A percentile compares a stretch with the other conserved stretches of the same genome.
These are phyloP conservation scores for Cryptocephalus primarius DNA, from an alignment of 2,888 invertebrate species.

Conservation along the genomic window DNA sequence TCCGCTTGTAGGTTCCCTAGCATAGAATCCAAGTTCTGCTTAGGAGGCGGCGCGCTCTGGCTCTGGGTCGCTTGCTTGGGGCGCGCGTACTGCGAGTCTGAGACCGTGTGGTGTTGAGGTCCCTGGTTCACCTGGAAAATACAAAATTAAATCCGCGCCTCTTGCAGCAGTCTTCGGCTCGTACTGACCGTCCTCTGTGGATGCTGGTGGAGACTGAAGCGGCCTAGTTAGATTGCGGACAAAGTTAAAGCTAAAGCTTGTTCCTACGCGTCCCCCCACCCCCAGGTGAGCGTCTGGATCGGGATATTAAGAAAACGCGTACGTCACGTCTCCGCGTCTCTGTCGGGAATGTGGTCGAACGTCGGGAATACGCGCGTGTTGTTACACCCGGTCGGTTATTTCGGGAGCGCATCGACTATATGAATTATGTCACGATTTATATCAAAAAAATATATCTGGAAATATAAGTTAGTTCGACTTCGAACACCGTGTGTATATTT, in stretches of 20 bases:
- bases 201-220: slow-evolving; percentile 15
- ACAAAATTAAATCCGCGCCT: slow-evolving; percentile 1
- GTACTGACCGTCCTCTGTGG: slow-evolving; percentile 12
- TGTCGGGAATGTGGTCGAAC: slow-evolving; percentile 1
- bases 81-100: slow-evolving; percentile 60
- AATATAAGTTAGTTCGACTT: too few species aligned
- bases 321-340: slow-evolving; percentile 5
- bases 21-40: slow-evolving; percentile 58
- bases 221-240: slow-evolving; percentile 15
- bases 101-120: slow-evolving; percentile 54
- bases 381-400: too few species aligned
- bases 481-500: too few species aligned
- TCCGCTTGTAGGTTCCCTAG: slow-evolving; percentile 89
- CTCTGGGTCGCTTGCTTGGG: slow-evolving; percentile 41
- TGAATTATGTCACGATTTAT: background rate
- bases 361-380: slow-evolving; percentile 1
- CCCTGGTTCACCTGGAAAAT: slow-evolving; percentile 49
- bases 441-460: background rate
- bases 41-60: slow-evolving; percentile 31
- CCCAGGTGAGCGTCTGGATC: slow-evolving; percentile 5
- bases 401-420: background rate
- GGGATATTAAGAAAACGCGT: slow-evolving; percentile 5
- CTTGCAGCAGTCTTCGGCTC: background rate
- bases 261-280: slow-evolving; percentile 17
- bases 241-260: slow-evolving; percentile 19